These are phyloP conservation scores for Stenopsyche tienmushanensis DNA, from an alignment of 1,140 invertebrate species.

Conservation along the genomic window DNA sequence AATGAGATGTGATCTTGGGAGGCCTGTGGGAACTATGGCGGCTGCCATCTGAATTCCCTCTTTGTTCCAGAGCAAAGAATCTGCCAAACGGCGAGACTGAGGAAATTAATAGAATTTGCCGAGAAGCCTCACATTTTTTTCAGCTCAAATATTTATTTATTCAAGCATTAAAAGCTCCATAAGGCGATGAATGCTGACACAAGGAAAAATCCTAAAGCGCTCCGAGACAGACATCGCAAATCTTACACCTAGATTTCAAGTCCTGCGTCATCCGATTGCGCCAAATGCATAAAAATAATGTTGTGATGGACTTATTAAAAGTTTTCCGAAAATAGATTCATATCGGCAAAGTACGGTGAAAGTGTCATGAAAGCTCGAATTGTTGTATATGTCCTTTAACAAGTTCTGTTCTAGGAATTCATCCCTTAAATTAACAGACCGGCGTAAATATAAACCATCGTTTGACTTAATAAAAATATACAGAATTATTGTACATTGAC, in stretches of 20 bases:
- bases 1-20: constrained; percentile 8
- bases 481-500: too few relatives aligned
- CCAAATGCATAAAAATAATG: too few relatives aligned
- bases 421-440: too few relatives aligned
- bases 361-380: too few relatives aligned
- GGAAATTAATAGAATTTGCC: constrained; percentile 1
- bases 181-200: not conserved
- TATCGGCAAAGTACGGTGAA: too few relatives aligned
- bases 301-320: too few relatives aligned
- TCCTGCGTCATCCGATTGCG: too few relatives aligned
- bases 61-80: not conserved
- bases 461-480: too few relatives aligned
- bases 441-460: too few relatives aligned
- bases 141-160: not conserved
- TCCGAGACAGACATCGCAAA: not conserved
- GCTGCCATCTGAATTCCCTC: not conserved
- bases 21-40: constrained; percentile 1
- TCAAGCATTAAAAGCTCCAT: constrained; percentile 7
- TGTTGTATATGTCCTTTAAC: too few relatives aligned
- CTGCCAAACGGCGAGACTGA: not conserved
- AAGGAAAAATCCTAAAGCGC: not conserved
- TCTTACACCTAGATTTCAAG: not conserved
- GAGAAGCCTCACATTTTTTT: not conserved
- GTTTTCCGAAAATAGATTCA: too few relatives aligned
- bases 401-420: too few relatives aligned